Evolutionary conservation across 1,140 invertebrate species (phyloP), one percentile per base, ranked within the genome.

Genomic region (Macrobrachium nipponense): DNA sequence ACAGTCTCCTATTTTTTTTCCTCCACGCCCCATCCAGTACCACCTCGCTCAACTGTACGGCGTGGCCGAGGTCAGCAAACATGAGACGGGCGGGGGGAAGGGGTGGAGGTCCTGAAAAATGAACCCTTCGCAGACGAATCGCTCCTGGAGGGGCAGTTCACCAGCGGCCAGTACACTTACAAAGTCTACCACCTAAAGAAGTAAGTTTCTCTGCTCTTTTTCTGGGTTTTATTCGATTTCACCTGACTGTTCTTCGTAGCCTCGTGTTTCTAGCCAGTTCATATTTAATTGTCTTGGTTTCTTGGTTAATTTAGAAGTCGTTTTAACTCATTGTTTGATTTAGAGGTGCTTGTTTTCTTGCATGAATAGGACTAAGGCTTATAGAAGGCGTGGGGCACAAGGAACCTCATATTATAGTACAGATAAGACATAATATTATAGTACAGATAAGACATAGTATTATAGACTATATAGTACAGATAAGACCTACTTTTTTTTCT

Each of bases 41-140:
- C 68, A 73, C 78, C 96, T 99, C 88, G 99, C 96, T 87, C 99
- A 99, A 93, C 93, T 99, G 87, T 99, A 95, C 92, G 98, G 97
- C 85, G 98, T 99, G 66, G 98, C 99, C 18, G 97, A 99, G 92
- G 98, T 97, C 15, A 98, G 97, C 91, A 99, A 99, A 94, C 98
- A 99, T 92, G 98, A 99, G 92, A 99, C 99, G 0, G 98, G 99
- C 7, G 99, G 98, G 87, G 98, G 98, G 59, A 98, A 99, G 99
- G 99, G 77, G 98, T 99, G 90, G 97, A 99, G 93, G 98, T 99
- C 64, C 92, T 97, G 89, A 97, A 97, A 92, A 98, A 98, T 94
- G 97, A 98, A 93, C 97, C 97, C 20, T 99, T 98, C 92, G 94
- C 94, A 89, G 94, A 97, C 91, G 93, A 94, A 90, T 97, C 96